Conservation (phyloP, 2,888 invertebrate species). For the Synanthedon myopaeformis region DNA sequence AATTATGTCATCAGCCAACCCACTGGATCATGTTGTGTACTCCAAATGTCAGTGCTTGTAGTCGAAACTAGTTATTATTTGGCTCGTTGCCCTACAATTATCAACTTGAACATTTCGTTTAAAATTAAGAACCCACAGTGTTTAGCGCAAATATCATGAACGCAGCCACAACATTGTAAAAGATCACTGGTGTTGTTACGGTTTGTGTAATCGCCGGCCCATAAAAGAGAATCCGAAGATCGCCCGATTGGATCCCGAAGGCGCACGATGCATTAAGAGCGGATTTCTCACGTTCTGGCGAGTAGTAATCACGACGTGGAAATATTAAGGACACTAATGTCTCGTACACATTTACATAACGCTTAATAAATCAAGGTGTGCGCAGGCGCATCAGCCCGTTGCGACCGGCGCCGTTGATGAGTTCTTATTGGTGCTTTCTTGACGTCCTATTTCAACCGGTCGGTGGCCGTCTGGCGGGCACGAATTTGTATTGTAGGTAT, state of each 20-base stretch:
- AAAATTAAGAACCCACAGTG: neutral
- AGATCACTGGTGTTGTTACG: too few relatives aligned
- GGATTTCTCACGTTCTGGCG: conserved; percentile 45
- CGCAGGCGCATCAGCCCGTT: conserved; percentile 30
- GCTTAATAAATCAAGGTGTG: conserved; percentile 54
- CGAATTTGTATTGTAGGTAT: neutral
- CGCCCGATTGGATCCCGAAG: conserved; percentile 31
- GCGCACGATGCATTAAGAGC: conserved; percentile 36
- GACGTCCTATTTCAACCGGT: conserved; percentile 38
- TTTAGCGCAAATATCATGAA: too few relatives aligned
- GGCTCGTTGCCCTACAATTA: conserved; percentile 51
- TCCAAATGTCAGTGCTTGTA: conserved; percentile 43
- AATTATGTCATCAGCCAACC: conserved; percentile 52
- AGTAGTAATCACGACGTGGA: conserved; percentile 58
- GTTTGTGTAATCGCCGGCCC: conserved; percentile 20
- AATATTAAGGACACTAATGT: conserved; percentile 67
- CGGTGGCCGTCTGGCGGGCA: conserved; percentile 11
- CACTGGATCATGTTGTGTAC: conserved; percentile 42
- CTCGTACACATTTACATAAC: conserved; percentile 65
- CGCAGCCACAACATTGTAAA: too few relatives aligned
- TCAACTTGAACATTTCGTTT: conserved; percentile 29
- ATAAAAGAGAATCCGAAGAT: conserved; percentile 45
- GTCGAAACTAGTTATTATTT: conserved; percentile 46
- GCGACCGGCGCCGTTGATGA: conserved; percentile 53
- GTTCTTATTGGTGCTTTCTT: conserved; percentile 48